These are phyloP conservation scores for Danio albolineatus DNA, from an alignment of 2,797 vertebrate genomes.

Conservation along the genomic window DNA sequence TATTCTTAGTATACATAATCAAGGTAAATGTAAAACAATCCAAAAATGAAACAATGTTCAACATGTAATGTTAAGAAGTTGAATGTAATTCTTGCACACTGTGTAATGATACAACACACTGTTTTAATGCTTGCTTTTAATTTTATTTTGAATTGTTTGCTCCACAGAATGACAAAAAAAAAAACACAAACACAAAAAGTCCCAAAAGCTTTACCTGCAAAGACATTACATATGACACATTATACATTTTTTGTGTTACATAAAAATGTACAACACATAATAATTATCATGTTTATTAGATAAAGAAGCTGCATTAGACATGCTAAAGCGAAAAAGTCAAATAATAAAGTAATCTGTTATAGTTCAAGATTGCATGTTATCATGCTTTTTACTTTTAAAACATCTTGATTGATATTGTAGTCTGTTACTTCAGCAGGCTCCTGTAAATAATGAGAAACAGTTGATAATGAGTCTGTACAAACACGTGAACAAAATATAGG, in stretches of 20 bases:
- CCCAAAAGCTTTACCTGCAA: neutral
- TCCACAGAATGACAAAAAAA: neutral
- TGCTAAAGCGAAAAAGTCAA: neutral
- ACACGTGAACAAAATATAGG: neutral
- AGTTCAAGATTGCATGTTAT: neutral
- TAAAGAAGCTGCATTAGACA: neutral
- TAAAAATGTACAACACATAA: neutral
- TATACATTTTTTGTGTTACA: neutral
- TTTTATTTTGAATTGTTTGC: neutral
- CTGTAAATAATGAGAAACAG: conserved; percentile 30
- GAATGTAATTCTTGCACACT: neutral
- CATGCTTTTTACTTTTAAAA: neutral
- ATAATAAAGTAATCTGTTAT: neutral
- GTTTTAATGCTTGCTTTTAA: neutral
- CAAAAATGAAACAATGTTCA: neutral
- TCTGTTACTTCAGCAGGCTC: conserved; percentile 4
- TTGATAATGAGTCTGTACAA: neutral
- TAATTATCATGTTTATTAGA: neutral
- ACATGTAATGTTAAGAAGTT: neutral
- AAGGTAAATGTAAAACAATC: too few relatives aligned
- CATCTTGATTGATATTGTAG: neutral
- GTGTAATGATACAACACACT: neutral
- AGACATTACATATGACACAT: conserved; percentile 11
- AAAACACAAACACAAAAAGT: too few relatives aligned
- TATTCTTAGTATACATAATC: too few relatives aligned